Evolutionary conservation across 2,797 vertebrate species (phyloP).

Genomic region (Falco columbarius): DNA sequence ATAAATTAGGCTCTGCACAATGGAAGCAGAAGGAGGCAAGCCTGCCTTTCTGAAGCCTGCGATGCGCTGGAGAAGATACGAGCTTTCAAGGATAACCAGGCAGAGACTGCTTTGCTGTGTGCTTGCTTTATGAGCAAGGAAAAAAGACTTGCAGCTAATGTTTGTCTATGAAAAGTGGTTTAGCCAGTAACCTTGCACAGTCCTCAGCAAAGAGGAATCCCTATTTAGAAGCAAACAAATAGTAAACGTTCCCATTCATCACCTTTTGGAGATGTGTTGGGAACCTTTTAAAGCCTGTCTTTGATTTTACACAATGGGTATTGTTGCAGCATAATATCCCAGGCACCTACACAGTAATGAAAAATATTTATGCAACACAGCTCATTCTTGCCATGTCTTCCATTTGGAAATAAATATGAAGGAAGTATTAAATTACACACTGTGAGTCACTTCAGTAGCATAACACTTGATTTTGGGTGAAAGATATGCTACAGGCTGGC

Average conservation of each 20-base stretch:
- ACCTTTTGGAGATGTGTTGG: not conserved
- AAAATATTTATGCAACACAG: not conserved
- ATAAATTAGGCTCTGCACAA: slow-evolving; percentile 74
- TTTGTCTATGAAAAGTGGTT: slow-evolving; percentile 27
- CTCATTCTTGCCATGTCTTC: not conserved
- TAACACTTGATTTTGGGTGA: not conserved
- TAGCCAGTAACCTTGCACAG: slow-evolving; percentile 1
- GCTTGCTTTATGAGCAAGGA: slow-evolving; percentile 6
- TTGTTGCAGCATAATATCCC: not conserved
- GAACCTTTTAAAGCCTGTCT: not conserved
- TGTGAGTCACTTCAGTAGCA: not conserved
- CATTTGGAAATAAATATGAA: not conserved
- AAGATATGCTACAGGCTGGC: not conserved
- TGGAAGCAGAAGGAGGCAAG: slow-evolving; percentile 64
- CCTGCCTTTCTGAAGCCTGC: slow-evolving; percentile 55
- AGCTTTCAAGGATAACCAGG: slow-evolving; percentile 58
- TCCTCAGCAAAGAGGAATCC: not conserved
- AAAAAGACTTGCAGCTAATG: slow-evolving; percentile 25
- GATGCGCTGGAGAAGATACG: slow-evolving; percentile 3
- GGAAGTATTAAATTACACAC: not conserved
- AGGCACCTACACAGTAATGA: not conserved
- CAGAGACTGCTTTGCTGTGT: slow-evolving; percentile 40
- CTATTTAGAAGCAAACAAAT: slow-evolving; percentile 36
- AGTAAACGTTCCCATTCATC: not conserved
- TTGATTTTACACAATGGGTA: not conserved